Conservation (phyloP, 2,888 invertebrate genomes). For the Tipula vernalis region DNA sequence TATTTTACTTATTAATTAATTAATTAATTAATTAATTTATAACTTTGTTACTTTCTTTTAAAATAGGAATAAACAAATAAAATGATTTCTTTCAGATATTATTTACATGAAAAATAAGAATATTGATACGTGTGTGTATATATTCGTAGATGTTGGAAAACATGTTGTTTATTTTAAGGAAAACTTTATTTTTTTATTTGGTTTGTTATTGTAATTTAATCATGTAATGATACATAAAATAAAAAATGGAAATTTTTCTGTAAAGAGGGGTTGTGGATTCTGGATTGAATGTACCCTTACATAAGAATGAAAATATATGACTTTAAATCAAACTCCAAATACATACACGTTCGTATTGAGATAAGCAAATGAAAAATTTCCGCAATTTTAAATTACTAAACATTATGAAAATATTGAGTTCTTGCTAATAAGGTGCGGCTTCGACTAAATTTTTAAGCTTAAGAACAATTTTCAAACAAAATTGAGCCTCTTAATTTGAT, state of each 20-base stretch:
- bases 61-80: neutral
- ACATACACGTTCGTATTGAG: too few species aligned
- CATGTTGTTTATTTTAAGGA: neutral
- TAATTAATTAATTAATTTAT: neutral
- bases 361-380: too few species aligned
- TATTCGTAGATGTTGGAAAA: neutral
- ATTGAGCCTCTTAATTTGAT: too few species aligned
- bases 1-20: neutral
- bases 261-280: too few species aligned
- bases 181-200: neutral
- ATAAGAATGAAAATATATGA: too few species aligned
- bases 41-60: neutral
- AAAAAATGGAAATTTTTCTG: neutral
- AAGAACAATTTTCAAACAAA: too few species aligned
- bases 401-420: too few species aligned
- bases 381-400: too few species aligned
- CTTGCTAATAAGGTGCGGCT: too few species aligned
- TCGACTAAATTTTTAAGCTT: too few species aligned
- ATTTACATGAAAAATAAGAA: neutral
- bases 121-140: neutral
- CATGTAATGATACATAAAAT: neutral
- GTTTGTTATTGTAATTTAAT: neutral
- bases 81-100: neutral
- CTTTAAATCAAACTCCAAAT: too few species aligned
- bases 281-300: too few species aligned